Percentiles rank a stretch among this genome's conserved stretches.
phyloP scores from a whole-genome alignment of 2,797 vertebrate genomes.

The Scleropages formosus region DNA sequence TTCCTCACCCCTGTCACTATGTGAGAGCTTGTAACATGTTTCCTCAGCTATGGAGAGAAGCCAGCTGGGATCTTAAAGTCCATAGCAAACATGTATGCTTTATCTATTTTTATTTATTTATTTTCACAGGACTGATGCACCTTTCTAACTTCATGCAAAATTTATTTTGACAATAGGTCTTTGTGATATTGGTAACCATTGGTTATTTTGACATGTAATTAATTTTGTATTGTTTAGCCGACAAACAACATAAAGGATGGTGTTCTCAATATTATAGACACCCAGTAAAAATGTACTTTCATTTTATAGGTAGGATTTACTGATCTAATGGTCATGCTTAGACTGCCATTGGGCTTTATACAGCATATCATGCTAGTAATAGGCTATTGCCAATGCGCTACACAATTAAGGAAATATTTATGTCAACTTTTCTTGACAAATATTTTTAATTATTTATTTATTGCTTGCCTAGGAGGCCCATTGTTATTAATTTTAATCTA shows the following conservation, averaged over 20 bases:
- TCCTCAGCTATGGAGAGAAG: background rate
- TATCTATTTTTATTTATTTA: background rate
- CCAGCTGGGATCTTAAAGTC: background rate
- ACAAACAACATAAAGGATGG: slow-evolving; percentile 23
- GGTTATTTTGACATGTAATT: slow-evolving; percentile 31
- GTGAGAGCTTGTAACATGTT: too few species aligned
- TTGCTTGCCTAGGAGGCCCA: too few species aligned
- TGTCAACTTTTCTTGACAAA: too few species aligned
- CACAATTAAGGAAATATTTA: slow-evolving; percentile 21
- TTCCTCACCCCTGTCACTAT: too few species aligned
- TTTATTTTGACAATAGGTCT: slow-evolving; percentile 22
- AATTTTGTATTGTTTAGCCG: slow-evolving; percentile 25
- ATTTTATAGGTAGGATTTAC: slow-evolving; percentile 18
- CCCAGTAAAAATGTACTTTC: slow-evolving; percentile 13
- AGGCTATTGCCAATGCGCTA: slow-evolving; percentile 11
- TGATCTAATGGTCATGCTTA: background rate
- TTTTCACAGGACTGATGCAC: background rate
- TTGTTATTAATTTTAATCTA: too few species aligned
- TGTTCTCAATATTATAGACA: slow-evolving; percentile 6
- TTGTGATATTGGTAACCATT: slow-evolving; percentile 24
- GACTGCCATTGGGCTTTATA: background rate
- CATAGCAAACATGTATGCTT: background rate
- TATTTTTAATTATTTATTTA: too few species aligned
- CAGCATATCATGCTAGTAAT: background rate
- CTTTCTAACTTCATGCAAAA: slow-evolving; percentile 23